Conservation (phyloP, 2,888 invertebrate species). For the Halocaridina rubra region DNA sequence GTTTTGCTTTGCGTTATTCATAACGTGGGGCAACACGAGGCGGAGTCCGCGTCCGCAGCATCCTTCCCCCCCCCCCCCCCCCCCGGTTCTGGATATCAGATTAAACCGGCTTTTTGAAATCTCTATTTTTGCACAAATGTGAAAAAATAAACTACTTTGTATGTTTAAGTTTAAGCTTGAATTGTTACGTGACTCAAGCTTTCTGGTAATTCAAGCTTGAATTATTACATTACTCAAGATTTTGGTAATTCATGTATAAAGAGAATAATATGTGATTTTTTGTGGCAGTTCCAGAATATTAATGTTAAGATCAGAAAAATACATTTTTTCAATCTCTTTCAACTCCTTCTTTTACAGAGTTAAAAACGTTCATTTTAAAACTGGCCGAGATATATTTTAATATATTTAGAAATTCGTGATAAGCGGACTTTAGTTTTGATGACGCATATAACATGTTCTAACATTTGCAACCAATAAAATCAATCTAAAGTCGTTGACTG, state of each 20-base stretch:
- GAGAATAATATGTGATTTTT: background rate
- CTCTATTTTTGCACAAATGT: slow-evolving; percentile 56
- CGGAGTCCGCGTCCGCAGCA: slow-evolving; percentile 1
- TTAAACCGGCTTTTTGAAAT: slow-evolving; percentile 40
- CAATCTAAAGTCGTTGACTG: slow-evolving; percentile 32
- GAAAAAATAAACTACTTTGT: slow-evolving; percentile 4
- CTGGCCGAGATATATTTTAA: slow-evolving; percentile 53
- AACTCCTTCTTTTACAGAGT: background rate
- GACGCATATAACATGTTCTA: slow-evolving; percentile 37
- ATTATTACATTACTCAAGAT: too few relatives aligned
- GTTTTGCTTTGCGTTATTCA: background rate
- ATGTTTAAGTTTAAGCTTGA: slow-evolving; percentile 17
- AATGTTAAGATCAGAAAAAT: background rate
- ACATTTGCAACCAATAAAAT: slow-evolving; percentile 54
- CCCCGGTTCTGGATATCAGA: slow-evolving; percentile 17
- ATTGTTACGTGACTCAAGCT: too few relatives aligned
- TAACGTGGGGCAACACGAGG: background rate
- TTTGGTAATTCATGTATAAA: background rate
- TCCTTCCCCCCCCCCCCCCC: background rate
- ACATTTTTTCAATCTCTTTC: slow-evolving; percentile 5
- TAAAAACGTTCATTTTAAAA: slow-evolving; percentile 40
- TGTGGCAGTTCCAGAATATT: slow-evolving; percentile 28
- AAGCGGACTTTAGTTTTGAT: slow-evolving; percentile 35
- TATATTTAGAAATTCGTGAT: slow-evolving; percentile 50
- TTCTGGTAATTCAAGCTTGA: too few relatives aligned